phyloP scores from a whole-genome alignment of 2,888 invertebrate species.

The Lithophane leautieri region DNA sequence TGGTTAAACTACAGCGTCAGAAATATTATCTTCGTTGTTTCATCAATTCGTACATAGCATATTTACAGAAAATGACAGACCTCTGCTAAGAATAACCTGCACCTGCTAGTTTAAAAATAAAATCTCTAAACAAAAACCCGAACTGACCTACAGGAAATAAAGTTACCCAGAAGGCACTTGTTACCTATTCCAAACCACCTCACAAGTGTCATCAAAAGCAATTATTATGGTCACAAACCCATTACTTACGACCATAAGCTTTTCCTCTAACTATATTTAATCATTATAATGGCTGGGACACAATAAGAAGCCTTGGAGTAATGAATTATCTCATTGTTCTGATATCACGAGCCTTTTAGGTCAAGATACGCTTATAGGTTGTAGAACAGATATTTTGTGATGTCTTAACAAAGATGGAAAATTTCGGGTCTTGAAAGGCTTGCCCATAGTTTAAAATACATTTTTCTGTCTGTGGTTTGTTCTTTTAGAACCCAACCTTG shows the following conservation, averaged over 20 bases:
- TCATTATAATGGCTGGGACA: conserved; percentile 73
- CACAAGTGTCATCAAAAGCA: conserved; percentile 55
- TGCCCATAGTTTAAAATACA: background rate
- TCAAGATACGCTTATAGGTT: conserved; percentile 72
- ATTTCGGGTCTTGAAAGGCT: background rate
- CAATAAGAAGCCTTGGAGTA: conserved; percentile 82
- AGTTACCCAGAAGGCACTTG: conserved; percentile 17
- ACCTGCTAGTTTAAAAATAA: background rate
- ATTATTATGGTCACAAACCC: conserved; percentile 67
- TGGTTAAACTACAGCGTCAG: background rate
- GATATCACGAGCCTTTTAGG: conserved; percentile 82
- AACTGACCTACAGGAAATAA: conserved; percentile 24
- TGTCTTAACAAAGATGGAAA: background rate
- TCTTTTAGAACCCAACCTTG: background rate
- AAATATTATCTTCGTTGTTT: background rate
- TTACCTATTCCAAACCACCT: conserved; percentile 48
- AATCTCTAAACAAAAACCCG: background rate
- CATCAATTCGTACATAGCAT: background rate
- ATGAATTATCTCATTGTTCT: conserved; percentile 86
- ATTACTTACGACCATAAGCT: conserved; percentile 66
- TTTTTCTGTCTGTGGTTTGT: background rate
- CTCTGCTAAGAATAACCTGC: background rate
- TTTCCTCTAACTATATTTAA: conserved; percentile 58
- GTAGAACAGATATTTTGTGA: conserved; percentile 71
- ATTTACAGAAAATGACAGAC: background rate